These are phyloP conservation scores for Lacerta viridis DNA, from an alignment of 2,797 vertebrate genomes.

Conservation along the genomic window DNA sequence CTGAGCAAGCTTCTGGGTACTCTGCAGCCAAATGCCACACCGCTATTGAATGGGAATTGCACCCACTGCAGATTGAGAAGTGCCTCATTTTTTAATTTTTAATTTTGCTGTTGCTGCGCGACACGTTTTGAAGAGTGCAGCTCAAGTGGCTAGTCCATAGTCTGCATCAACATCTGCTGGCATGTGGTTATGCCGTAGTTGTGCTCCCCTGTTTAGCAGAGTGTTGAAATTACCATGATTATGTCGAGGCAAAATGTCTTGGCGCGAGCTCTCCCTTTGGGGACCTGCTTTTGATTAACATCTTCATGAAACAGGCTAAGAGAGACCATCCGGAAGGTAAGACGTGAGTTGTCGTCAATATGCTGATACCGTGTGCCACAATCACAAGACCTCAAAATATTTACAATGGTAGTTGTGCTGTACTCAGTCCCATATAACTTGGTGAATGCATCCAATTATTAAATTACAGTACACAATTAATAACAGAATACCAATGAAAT, in stretches of 20 bases:
- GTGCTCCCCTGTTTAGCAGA: conserved; percentile 70
- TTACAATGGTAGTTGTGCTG: not conserved
- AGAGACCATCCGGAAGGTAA: not conserved
- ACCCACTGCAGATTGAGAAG: conserved; percentile 19
- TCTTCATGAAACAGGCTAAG: not conserved
- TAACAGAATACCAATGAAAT: too few relatives aligned
- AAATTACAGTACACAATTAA: too few relatives aligned
- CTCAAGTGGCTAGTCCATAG: conserved; percentile 70
- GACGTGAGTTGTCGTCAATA: not conserved
- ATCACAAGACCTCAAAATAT: not conserved
- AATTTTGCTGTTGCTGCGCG: not conserved
- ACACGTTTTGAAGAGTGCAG: conserved; percentile 53
- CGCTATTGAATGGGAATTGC: conserved; percentile 54
- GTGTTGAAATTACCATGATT: conserved; percentile 70
- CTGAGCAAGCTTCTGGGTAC: conserved; percentile 56
- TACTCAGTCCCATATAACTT: too few relatives aligned
- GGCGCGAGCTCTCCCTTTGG: conserved; percentile 27
- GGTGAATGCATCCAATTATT: too few relatives aligned
- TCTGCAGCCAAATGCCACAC: conserved; percentile 39
- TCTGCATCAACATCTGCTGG: conserved; percentile 73
- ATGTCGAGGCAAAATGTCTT: conserved; percentile 66
- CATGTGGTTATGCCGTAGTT: conserved; percentile 62
- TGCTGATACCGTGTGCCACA: not conserved
- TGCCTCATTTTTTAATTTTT: conserved; percentile 42
- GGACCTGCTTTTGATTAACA: not conserved